Percentiles rank a stretch among this genome's conserved stretches.
These are phyloP conservation scores for Orchesella flavescens DNA, from an alignment of 2,888 invertebrate species.

Conservation along the genomic window DNA sequence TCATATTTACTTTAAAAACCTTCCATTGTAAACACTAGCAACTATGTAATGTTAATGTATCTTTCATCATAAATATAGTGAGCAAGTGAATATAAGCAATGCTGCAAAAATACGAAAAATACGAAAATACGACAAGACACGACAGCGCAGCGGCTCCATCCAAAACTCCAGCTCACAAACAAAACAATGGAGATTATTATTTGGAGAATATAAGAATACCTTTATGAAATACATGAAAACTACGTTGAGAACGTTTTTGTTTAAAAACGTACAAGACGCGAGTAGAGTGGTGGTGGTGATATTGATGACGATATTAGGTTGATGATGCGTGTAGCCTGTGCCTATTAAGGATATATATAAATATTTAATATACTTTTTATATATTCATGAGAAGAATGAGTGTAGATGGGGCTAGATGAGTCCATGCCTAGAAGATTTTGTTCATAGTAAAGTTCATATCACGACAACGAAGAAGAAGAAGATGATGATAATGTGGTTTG, in stretches of 20 bases:
- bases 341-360: neutral
- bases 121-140: neutral
- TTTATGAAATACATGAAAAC: too few species aligned
- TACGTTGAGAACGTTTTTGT: neutral
- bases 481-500: slow-evolving; percentile 54
- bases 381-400: slow-evolving; percentile 47
- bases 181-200: slow-evolving; percentile 13
- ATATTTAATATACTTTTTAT: slow-evolving; percentile 23
- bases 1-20: neutral
- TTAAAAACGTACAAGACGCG: slow-evolving; percentile 12
- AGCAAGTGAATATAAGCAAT: too few species aligned
- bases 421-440: neutral
- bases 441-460: neutral
- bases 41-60: too few species aligned
- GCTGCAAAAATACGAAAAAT: neutral
- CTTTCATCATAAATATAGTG: too few species aligned
- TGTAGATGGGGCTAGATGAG: neutral
- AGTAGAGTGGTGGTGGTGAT: slow-evolving; percentile 4
- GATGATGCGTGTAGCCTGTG: slow-evolving; percentile 61
- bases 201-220: neutral
- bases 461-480: slow-evolving; percentile 20
- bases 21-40: neutral
- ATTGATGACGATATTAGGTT: slow-evolving; percentile 62
- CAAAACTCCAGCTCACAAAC: slow-evolving; percentile 45
- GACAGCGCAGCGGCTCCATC: too few species aligned